Base-by-base conservation (phyloP, 2,113 vertebrate genomes). In the Spermophilus dauricus region DNA sequence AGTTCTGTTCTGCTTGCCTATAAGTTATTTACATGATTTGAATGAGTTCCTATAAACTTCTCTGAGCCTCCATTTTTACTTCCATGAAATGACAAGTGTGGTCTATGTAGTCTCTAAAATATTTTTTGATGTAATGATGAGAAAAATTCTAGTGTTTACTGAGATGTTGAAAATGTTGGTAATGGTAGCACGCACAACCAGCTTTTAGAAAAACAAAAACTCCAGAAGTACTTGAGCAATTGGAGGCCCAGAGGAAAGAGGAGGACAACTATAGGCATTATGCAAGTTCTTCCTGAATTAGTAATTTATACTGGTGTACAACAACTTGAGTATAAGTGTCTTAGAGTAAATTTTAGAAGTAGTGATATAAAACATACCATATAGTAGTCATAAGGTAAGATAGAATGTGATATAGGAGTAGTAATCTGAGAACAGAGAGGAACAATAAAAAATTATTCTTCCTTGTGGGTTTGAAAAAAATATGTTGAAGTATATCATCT, bases 21-120 rank as follows among this genome's bases (percentile, higher is more conserved):
- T 53, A 48, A 72, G 53, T 61, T 87, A 87, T 75, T 78, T 89
- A 73, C 63, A 73, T 90, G 17, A 90, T 78, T 94, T 94, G 16
- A 67, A 73, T 11, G 48, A 88, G 8, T 83, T 84, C 4, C 13
- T 61, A 42, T 56, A 89, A 67, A 69, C 42, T 77, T 88, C 67
- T 53, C 16, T 80, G 70, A 90, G 58, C 30, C 58, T 69, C 14
- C 6, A 53, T 30, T 95, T 85, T 93, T 39, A 89, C 8, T 65
- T 81, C 65, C 58, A 12, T 93, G 37, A 94, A 96, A 85, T 78
- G 39, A 56, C 32, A 76, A 42, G 11, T 95, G 80, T 88, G n/a
- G 67, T 91, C 48, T 56, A 48, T 32, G 28, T 37, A 34, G 20
- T 63, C 28, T 42, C 58, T 39, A 20, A 91, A 91, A 94, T 95